These are phyloP conservation scores for Drosophila takahashii DNA, from an alignment of 1,140 invertebrate species.

Conservation along the genomic window DNA sequence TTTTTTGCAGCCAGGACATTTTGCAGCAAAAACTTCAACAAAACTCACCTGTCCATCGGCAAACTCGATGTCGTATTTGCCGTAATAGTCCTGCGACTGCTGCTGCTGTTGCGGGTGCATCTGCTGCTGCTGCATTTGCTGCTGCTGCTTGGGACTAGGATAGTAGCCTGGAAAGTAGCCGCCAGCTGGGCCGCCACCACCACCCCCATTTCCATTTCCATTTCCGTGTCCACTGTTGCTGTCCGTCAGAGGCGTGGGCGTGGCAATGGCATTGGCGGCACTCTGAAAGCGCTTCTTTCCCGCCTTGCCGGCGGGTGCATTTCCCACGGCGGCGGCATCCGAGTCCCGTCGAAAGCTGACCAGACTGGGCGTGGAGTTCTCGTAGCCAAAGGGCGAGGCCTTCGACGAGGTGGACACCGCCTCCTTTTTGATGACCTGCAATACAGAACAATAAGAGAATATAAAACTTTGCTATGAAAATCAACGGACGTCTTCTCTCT, in stretches of 20 bases:
- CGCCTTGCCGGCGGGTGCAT: conserved; percentile 43
- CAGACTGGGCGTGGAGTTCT: conserved; percentile 60
- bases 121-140: conserved; percentile 55
- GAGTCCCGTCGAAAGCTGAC: conserved; percentile 75
- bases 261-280: conserved; percentile 60
- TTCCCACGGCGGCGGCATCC: conserved; percentile 50
- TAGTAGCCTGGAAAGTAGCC: conserved; percentile 77
- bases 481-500: no score
- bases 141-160: conserved; percentile 64
- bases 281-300: conserved; percentile 72
- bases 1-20: no score
- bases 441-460: not conserved
- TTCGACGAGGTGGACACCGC: conserved; percentile 81
- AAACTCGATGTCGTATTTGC: conserved; percentile 83
- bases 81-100: conserved; percentile 74
- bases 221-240: conserved; percentile 24
- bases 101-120: conserved; percentile 57
- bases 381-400: conserved; percentile 74
- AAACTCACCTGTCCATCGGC: no score
- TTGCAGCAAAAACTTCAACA: no score
- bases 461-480: not conserved
- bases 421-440: conserved; percentile 80
- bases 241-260: conserved; percentile 39
- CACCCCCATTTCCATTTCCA: conserved; percentile 2
- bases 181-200: conserved; percentile 20